Base-by-base conservation (phyloP, 2,888 invertebrate genomes). In the Cephus pygmeus region DNA sequence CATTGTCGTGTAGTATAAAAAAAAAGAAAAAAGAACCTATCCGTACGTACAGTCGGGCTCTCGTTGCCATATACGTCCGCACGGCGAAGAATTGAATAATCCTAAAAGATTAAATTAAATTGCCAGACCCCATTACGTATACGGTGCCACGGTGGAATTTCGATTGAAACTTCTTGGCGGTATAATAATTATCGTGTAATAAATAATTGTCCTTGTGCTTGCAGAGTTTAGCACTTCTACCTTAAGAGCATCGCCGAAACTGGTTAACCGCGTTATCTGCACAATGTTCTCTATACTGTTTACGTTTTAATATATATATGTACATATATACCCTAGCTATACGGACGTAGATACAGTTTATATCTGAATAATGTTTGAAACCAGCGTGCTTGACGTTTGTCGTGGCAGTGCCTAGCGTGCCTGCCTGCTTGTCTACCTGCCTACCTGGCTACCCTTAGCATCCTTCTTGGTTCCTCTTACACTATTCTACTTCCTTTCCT, bases 291-390 rank as follows among this genome's bases (percentile, higher is more conserved):
- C 23, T 56, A 23, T 56, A 56, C 56, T 56, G 23, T 56, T 15
- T 56, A 56, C 23, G 15, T 56, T 56, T 56, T 23, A 56, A 33
- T 33, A 23, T 31, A 30, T 69, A 30, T 12, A 1, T 30, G 11
- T 69, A 69, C 23, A 12, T 31, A 23, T 33, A 30, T 12, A n/a
- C n/a, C 71, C 1, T 23, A 31, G 23, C 6, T 23, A 56, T 23
- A 56, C 2, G 56, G 23, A 23, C 23, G 15, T 2, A 56, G 23
- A 56, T 9, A 56, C 56, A 23, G 56, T 56, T 56, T 79, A 79
- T 83, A 84, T 80, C 85, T 87, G 86, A 89, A 86, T 89, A 89
- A 89, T 87, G 87, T 84, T 81, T 79, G 76, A 83, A 82, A 85
- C 83, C 86, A 83, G 83, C 79, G 81, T 80, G 80, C 81, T 82